phyloP scores from a whole-genome alignment of 2,797 vertebrate species.

The Notolepis coatsorum region DNA sequence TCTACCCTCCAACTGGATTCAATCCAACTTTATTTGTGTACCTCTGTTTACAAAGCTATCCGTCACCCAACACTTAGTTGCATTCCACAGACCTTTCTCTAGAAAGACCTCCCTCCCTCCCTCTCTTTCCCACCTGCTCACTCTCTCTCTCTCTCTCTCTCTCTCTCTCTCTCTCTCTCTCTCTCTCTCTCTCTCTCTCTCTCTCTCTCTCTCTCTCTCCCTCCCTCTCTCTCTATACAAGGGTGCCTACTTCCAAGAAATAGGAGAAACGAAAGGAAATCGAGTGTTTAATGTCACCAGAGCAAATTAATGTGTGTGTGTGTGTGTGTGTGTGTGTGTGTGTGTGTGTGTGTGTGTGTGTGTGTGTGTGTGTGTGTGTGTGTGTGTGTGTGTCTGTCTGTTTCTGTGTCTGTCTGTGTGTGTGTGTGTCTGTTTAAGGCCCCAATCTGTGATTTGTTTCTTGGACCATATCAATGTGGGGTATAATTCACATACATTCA shows the following conservation, averaged over 20 bases:
- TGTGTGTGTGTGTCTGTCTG: no score
- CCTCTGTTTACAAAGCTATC: slow-evolving; percentile 53
- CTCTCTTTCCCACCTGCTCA: slow-evolving; percentile 30
- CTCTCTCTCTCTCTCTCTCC: slow-evolving; percentile 15
- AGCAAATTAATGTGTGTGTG: no score
- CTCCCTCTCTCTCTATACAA: no score
- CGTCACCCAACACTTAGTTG: slow-evolving; percentile 40
- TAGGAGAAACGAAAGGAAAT: no score
- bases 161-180: background rate
- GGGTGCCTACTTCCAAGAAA: no score
- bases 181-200: background rate
- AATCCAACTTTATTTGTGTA: slow-evolving; percentile 55
- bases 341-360: no score
- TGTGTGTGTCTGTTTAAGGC: background rate
- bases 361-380: no score
- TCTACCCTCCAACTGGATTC: slow-evolving; percentile 39
- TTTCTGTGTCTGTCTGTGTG: slow-evolving; percentile 14
- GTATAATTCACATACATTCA: no score
- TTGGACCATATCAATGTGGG: no score
- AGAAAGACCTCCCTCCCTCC: background rate
- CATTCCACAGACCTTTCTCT: slow-evolving; percentile 47
- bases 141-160: background rate
- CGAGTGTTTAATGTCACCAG: no score
- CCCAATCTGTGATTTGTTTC: background rate
- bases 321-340: no score